phyloP scores from a whole-genome alignment of 2,113 vertebrate genomes.

The Casuarius casuarius region DNA sequence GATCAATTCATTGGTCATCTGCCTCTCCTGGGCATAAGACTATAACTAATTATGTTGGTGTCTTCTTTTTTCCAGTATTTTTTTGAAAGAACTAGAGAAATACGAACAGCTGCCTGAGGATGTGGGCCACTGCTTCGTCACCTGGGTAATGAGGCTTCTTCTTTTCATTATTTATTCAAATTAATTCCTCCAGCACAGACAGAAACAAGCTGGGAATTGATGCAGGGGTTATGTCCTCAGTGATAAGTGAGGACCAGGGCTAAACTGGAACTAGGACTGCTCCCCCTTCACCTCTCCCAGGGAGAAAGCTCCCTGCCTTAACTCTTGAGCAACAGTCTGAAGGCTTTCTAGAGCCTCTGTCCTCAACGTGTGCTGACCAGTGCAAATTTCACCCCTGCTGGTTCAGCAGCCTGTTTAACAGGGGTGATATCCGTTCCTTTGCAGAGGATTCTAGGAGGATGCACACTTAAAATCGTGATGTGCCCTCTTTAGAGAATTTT shows the following conservation, averaged over 20 bases:
- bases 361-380: neutral
- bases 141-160: conserved; percentile 87
- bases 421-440: neutral
- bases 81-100: conserved; percentile 97
- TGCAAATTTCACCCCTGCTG: neutral
- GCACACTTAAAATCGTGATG: neutral
- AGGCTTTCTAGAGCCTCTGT: neutral
- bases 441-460: neutral
- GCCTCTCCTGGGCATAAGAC: neutral
- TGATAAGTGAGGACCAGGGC: neutral
- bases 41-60: conserved; percentile 45
- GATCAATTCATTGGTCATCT: conserved; percentile 1
- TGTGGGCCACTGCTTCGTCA: conserved; percentile 98
- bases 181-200: neutral
- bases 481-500: neutral
- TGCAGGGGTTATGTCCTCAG: neutral
- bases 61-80: conserved; percentile 85
- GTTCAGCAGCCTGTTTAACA: neutral
- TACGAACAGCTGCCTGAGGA: conserved; percentile 98
- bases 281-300: neutral
- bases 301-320: neutral
- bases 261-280: neutral
- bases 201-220: neutral
- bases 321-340: neutral
- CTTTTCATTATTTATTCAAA: conserved; percentile 36